Evolutionary conservation across 2,797 vertebrate species (phyloP).

Genomic region (Oophaga sylvatica): DNA sequence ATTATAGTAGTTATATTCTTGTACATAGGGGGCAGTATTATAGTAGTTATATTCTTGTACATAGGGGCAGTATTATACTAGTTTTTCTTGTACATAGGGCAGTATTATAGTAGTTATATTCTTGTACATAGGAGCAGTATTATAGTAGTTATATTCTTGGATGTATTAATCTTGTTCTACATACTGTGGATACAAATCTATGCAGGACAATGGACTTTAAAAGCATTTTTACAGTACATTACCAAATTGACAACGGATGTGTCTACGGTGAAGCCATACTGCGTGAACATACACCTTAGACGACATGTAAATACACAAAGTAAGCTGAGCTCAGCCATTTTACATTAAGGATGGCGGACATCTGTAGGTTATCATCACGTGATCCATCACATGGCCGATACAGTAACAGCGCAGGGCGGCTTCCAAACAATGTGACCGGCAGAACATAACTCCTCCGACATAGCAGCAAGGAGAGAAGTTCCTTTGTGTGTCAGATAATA

Average conservation of each 20-base stretch:
- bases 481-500: constrained; percentile 15
- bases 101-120: constrained; percentile 5
- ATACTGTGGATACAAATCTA: too few species aligned
- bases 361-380: not conserved
- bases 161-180: not conserved
- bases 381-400: not conserved
- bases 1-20: too few species aligned
- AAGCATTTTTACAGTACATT: too few species aligned
- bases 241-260: too few species aligned
- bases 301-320: too few species aligned
- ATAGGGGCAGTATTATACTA: too few species aligned
- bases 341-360: not conserved
- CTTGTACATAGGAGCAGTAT: not conserved
- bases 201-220: too few species aligned
- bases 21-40: too few species aligned
- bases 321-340: not conserved
- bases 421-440: not conserved
- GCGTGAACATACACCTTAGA: too few species aligned
- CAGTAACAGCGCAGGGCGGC: not conserved
- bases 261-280: too few species aligned
- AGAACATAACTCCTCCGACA: not conserved
- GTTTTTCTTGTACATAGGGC: too few species aligned
- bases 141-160: not conserved
- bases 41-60: too few species aligned
- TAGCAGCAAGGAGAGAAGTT: not conserved